These are phyloP conservation scores for Leuciscus idus DNA, from an alignment of 2,113 vertebrate species.

Conservation along the genomic window DNA sequence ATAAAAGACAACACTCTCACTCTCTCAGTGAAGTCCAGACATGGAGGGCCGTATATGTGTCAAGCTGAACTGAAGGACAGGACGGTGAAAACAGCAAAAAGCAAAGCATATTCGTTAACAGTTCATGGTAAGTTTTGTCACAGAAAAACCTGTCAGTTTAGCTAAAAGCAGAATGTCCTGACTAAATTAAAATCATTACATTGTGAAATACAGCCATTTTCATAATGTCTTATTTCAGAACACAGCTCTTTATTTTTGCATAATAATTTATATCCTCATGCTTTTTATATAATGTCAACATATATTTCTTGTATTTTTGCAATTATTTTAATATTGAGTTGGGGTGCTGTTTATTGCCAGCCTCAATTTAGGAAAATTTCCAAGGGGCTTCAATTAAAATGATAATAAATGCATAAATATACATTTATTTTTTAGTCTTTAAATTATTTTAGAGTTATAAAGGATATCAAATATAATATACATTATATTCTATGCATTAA, in stretches of 20 bases:
- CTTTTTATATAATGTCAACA: background rate
- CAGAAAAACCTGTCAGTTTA: no score
- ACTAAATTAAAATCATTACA: background rate
- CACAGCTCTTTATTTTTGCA: background rate
- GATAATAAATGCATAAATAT: no score
- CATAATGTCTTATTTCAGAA: background rate
- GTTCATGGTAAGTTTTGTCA: conserved; percentile 2
- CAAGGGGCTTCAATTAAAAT: background rate
- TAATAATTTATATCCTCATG: background rate
- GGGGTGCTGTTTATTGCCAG: background rate
- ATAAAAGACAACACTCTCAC: background rate
- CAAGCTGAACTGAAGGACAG: background rate
- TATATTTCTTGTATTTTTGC: no score
- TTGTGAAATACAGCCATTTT: background rate
- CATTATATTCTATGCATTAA: no score
- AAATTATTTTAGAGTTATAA: background rate
- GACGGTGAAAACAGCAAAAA: background rate
- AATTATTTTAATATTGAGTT: background rate
- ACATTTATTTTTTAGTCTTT: background rate
- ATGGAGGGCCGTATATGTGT: background rate
- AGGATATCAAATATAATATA: no score
- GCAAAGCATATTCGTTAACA: fast-evolving
- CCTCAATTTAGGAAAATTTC: background rate
- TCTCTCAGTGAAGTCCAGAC: background rate
- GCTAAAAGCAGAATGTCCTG: no score